Percentiles rank a stretch among this genome's conserved stretches.
These are phyloP conservation scores for Macrophya annulata DNA, from an alignment of 2,888 invertebrate genomes.

Conservation along the genomic window DNA sequence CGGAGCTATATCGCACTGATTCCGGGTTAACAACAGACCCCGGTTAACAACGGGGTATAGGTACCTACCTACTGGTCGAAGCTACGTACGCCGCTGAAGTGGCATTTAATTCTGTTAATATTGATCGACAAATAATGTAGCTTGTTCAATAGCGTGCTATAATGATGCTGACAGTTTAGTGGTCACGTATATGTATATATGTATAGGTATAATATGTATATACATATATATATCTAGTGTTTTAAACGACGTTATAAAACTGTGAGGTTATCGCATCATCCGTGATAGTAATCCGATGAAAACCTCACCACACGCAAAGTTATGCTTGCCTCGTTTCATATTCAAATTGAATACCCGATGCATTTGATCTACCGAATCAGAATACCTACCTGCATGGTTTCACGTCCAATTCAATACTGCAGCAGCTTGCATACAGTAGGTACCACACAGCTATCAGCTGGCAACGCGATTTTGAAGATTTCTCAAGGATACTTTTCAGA, in stretches of 20 bases:
- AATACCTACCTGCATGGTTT: constrained; percentile 21
- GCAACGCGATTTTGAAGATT: neutral
- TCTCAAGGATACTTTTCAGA: neutral
- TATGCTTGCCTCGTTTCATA: constrained; percentile 24
- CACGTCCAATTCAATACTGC: constrained; percentile 20
- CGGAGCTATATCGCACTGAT: constrained; percentile 25
- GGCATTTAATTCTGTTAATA: constrained; percentile 50
- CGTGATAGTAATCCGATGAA: neutral
- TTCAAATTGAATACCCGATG: constrained; percentile 38
- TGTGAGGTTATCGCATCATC: constrained; percentile 4
- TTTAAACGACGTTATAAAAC: constrained; percentile 34
- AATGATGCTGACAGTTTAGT: constrained; percentile 30
- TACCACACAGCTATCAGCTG: neutral
- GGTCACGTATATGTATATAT: neutral
- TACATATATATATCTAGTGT: neutral
- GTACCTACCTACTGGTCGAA: constrained; percentile 3
- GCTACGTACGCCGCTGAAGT: constrained; percentile 25
- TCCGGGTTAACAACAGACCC: constrained; percentile 27
- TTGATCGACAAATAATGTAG: constrained; percentile 44
- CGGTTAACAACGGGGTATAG: neutral
- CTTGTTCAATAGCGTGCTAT: constrained; percentile 11
- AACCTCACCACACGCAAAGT: constrained; percentile 18
- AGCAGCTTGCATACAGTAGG: neutral
- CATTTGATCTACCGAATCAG: constrained; percentile 38
- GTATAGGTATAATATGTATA: no score